Base-by-base conservation (phyloP, 2,797 vertebrate species). In the Parambassis ranga region DNA sequence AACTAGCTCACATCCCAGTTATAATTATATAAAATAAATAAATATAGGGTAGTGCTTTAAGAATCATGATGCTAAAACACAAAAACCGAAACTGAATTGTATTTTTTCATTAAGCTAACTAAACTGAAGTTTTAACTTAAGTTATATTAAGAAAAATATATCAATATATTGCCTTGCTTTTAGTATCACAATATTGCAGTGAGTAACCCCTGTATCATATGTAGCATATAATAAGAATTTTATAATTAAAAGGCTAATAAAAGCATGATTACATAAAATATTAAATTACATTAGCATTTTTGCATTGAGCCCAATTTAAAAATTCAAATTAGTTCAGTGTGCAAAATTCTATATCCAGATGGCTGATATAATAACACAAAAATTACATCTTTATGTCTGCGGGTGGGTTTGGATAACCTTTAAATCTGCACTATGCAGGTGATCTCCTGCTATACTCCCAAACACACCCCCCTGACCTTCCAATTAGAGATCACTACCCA, bases 341-440 rank as follows among this genome's bases (percentile, higher is more conserved):
- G 24, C 19, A 59, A 42, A 67, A 70, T 63, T 36, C 42, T 53
- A 57, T 6, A 41, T 73, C 62, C 76, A 71, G 74, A 85, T 70
- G 66, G 68, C 56, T 65, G 61, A 65, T 76, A 82, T 44, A 84
- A 86, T 74, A 65, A 81, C 71, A 61, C 37, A 31, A 56, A 73
- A 79, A 79, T 77, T 47, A 78, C 57, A 72, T 83, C 73, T 91
- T 88, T 87, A 90, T 91, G 89, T 88, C 87, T 77, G 82, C 63
- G 72, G 84, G 82, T 87, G 92, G 71, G 87, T 92, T 94, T 94
- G 85, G 90, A 89, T 94, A 95, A 95, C 93, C 91, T 95, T 91
- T 89, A 93, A 92, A 93, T 93, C 90, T 82, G 78, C 60, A 66
- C 48, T 82, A 83, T 77, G 79, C 66, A 51, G 77, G 72, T 86